Evolutionary conservation across 37 sponge, comb jelly and placozoan species (phyloP).

Genomic region (Cladorhizidae sp.): DNA sequence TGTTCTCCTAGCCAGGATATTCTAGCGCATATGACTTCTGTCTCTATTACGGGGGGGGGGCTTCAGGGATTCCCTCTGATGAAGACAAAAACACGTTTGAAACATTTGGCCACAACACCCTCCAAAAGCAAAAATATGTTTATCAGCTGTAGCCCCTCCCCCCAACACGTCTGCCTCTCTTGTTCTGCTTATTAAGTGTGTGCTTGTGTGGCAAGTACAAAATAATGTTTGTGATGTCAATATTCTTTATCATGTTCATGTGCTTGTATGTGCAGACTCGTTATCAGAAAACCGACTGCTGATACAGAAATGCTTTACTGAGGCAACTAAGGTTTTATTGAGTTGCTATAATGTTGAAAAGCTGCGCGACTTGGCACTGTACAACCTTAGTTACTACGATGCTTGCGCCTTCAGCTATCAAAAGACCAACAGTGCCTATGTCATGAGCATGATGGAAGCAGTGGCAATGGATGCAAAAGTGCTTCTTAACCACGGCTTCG

Average conservation of each 20-base stretch:
- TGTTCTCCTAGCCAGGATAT: too few relatives aligned
- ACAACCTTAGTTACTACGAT: constrained; percentile 12
- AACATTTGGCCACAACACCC: too few relatives aligned
- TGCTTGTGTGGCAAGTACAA: too few relatives aligned
- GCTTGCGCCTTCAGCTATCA: neutral
- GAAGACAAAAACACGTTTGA: too few relatives aligned
- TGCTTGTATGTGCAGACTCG: neutral
- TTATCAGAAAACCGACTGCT: neutral
- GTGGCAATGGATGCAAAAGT: neutral
- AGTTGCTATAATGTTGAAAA: neutral
- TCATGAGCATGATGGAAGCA: neutral
- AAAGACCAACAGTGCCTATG: neutral
- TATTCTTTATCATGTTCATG: neutral
- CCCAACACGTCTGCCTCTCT: too few relatives aligned
- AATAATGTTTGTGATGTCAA: too few relatives aligned
- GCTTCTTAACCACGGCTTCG: neutral
- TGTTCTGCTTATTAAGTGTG: too few relatives aligned
- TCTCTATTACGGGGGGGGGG: too few relatives aligned
- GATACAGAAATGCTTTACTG: neutral
- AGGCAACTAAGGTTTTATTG: neutral
- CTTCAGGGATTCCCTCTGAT: too few relatives aligned
- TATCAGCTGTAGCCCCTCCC: too few relatives aligned
- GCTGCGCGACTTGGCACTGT: neutral
- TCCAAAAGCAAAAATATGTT: too few relatives aligned
- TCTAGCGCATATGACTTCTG: too few relatives aligned